Conservation (phyloP, 2,113 vertebrate genomes). For the Glaucomys volans region DNA sequence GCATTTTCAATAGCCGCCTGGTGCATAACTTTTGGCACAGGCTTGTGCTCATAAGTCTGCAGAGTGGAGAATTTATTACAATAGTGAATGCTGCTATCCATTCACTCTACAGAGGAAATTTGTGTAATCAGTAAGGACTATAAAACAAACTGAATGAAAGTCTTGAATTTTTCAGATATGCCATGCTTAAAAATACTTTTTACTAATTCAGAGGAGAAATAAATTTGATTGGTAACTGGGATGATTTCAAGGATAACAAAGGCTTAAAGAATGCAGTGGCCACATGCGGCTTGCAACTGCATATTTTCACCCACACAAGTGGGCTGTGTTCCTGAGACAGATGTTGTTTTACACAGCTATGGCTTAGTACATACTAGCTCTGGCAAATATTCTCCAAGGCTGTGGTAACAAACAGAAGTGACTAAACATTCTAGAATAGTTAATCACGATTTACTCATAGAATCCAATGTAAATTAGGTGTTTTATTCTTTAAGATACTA, state of each 20-base stretch:
- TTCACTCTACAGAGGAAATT: conserved; percentile 53
- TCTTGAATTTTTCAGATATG: conserved; percentile 44
- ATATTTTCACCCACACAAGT: conserved; percentile 2
- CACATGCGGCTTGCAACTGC: background rate
- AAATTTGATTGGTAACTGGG: conserved; percentile 19
- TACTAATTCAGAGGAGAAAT: conserved; percentile 49
- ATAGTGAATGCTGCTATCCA: conserved; percentile 47
- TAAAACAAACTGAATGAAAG: conserved; percentile 43
- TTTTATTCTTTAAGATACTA: background rate
- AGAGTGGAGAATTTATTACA: conserved; percentile 65
- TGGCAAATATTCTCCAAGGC: conserved; percentile 35
- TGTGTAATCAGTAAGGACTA: conserved; percentile 11
- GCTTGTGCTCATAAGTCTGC: conserved; percentile 46
- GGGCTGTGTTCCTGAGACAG: conserved; percentile 56
- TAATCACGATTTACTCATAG: background rate
- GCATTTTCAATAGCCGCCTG: conserved; percentile 73
- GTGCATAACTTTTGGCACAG: conserved; percentile 64
- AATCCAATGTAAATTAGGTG: background rate
- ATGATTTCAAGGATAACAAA: conserved; percentile 32
- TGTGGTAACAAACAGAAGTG: background rate
- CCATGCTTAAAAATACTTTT: conserved; percentile 15
- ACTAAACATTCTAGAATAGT: background rate
- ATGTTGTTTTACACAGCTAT: conserved; percentile 16
- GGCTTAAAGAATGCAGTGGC: conserved; percentile 33
- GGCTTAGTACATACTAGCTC: background rate